Evolutionary conservation across 2,113 vertebrate species (phyloP).

Genomic region (Plecturocebus donacophilus): DNA sequence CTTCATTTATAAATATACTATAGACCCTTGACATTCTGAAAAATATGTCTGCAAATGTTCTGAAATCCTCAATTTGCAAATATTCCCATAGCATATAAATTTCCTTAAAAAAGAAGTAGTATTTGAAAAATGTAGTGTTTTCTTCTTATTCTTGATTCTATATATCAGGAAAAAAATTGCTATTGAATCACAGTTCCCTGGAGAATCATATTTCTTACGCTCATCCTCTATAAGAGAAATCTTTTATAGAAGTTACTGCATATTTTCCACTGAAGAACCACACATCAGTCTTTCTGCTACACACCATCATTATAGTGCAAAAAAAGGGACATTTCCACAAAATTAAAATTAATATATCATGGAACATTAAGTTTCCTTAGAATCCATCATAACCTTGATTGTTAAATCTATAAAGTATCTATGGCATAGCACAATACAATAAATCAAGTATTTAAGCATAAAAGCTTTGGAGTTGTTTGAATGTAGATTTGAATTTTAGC

Average conservation of each 20-base stretch:
- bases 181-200: background rate
- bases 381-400: background rate
- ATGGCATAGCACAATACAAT: background rate
- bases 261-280: background rate
- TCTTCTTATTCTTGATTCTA: conserved; percentile 12
- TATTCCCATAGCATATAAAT: background rate
- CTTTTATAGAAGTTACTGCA: background rate
- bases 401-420: background rate
- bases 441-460: background rate
- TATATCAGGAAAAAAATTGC: background rate
- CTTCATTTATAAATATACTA: background rate
- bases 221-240: background rate
- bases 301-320: background rate
- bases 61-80: background rate
- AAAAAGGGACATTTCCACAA: background rate
- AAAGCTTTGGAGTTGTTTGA: background rate
- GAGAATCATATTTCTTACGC: background rate
- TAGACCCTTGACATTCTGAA: background rate
- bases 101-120: background rate
- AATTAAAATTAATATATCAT: background rate
- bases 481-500: background rate
- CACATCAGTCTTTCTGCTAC: background rate
- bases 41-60: background rate
- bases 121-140: conserved; percentile 6
- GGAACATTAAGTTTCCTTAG: background rate